phyloP scores from a whole-genome alignment of 2,797 vertebrate species.

The Danio choprae region DNA sequence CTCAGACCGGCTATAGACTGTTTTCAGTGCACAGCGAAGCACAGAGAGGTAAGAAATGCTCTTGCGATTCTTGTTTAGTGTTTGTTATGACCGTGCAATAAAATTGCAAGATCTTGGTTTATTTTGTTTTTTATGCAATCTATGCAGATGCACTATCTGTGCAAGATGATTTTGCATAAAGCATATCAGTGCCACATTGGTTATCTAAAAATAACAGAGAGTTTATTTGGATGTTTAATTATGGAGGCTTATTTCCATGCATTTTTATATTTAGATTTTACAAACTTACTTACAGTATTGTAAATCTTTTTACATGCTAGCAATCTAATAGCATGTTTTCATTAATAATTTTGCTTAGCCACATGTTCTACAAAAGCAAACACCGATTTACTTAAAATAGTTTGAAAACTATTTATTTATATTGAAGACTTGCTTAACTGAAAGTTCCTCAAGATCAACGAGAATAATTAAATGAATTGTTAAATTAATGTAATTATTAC shows the following conservation, averaged over 20 bases:
- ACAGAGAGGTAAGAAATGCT: conserved; percentile 69
- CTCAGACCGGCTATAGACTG: conserved; percentile 73
- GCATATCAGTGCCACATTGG: neutral
- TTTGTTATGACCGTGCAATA: neutral
- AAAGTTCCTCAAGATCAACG: no score
- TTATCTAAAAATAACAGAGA: neutral
- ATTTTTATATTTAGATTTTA: neutral
- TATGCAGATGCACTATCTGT: no score
- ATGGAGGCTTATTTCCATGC: neutral
- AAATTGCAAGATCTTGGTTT: neutral
- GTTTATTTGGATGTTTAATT: neutral
- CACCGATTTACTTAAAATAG: neutral
- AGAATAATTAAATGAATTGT: no score
- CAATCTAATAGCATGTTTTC: neutral
- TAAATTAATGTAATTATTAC: no score
- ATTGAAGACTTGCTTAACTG: no score
- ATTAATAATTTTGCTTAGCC: neutral
- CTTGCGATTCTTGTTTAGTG: neutral
- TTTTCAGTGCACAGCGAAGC: conserved; percentile 70
- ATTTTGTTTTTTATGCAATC: no score
- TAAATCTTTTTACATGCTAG: neutral
- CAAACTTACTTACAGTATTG: no score
- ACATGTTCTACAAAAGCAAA: neutral
- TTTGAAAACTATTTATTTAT: no score
- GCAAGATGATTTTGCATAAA: no score